Conservation (phyloP, 1,140 invertebrate genomes). For the Eubasilissa regina region DNA sequence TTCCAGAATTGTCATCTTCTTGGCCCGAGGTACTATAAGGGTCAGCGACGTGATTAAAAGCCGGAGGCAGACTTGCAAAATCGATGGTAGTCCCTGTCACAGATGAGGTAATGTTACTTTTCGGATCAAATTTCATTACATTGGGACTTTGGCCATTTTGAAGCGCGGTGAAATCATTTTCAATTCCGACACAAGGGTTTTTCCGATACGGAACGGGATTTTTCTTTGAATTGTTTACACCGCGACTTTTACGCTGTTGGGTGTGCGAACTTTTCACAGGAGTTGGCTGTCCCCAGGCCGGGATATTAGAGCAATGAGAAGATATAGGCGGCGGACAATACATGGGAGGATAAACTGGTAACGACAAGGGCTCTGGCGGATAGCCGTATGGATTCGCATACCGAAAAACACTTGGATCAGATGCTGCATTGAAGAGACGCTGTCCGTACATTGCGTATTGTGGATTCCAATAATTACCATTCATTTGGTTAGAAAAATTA, state of each 20-base stretch:
- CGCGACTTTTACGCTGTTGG: slow-evolving; percentile 4
- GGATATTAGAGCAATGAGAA: slow-evolving; percentile 28
- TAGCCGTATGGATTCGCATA: slow-evolving; percentile 51
- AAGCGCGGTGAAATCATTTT: slow-evolving; percentile 42
- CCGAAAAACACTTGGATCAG: slow-evolving; percentile 52
- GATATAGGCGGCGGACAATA: slow-evolving; percentile 31
- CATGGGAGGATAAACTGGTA: slow-evolving; percentile 47
- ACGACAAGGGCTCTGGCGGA: slow-evolving; percentile 45
- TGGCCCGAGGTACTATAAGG: slow-evolving; percentile 17
- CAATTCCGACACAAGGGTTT: slow-evolving; percentile 27
- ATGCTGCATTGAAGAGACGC: slow-evolving; percentile 50
- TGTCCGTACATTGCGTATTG: slow-evolving; percentile 35
- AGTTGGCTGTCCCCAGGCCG: slow-evolving; percentile 22
- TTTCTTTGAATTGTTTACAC: background rate
- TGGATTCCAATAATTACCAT: slow-evolving; percentile 37
- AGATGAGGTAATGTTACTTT: slow-evolving; percentile 38
- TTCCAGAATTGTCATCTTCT: slow-evolving; percentile 44
- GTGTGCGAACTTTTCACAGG: slow-evolving; percentile 8
- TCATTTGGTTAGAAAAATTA: slow-evolving; percentile 10
- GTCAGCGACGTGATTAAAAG: slow-evolving; percentile 29
- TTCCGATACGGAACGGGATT: slow-evolving; percentile 7
- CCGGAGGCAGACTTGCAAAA: slow-evolving; percentile 54
- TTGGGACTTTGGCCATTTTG: slow-evolving; percentile 24
- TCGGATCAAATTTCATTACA: slow-evolving; percentile 6
- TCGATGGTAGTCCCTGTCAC: slow-evolving; percentile 42